Percentiles rank a stretch among this genome's conserved stretches.
Conservation (phyloP, 2,888 invertebrate genomes). For the Acrocera orbiculus region DNA sequence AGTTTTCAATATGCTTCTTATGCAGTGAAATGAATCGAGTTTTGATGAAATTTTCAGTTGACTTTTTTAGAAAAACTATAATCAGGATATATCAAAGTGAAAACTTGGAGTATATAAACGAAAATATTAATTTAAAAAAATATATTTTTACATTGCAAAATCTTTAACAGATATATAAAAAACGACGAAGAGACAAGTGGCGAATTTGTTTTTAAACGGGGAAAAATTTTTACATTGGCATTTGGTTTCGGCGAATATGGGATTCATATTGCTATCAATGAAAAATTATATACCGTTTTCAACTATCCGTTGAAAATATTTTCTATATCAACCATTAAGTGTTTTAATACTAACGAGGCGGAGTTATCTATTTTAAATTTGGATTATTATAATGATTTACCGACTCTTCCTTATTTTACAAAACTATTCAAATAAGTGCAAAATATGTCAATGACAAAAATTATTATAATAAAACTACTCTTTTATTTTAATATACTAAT, state of each 20-base stretch:
- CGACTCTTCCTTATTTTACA: slow-evolving; percentile 23
- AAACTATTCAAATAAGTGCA: slow-evolving; percentile 24
- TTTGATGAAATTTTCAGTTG: slow-evolving; percentile 25
- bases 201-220: slow-evolving; percentile 28
- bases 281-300: slow-evolving; percentile 29
- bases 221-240: slow-evolving; percentile 28
- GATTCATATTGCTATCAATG: slow-evolving; percentile 28
- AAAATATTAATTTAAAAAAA: neutral
- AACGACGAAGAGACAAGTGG: slow-evolving; percentile 29
- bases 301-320: slow-evolving; percentile 26
- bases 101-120: slow-evolving; percentile 20
- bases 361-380: slow-evolving; percentile 24
- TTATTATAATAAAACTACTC: no score
- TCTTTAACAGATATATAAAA: no score
- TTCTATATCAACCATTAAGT: slow-evolving; percentile 27
- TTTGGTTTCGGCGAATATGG: slow-evolving; percentile 28
- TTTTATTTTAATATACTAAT: no score
- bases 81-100: slow-evolving; percentile 24
- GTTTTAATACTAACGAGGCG: slow-evolving; percentile 22
- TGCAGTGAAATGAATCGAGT: slow-evolving; percentile 27
- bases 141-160: no score
- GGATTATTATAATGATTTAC: slow-evolving; percentile 28
- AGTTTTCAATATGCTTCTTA: slow-evolving; percentile 29
- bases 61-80: slow-evolving; percentile 24
- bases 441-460: no score